phyloP scores from a whole-genome alignment of 2,797 vertebrate genomes.

The Hydrocynus forskahlii region DNA sequence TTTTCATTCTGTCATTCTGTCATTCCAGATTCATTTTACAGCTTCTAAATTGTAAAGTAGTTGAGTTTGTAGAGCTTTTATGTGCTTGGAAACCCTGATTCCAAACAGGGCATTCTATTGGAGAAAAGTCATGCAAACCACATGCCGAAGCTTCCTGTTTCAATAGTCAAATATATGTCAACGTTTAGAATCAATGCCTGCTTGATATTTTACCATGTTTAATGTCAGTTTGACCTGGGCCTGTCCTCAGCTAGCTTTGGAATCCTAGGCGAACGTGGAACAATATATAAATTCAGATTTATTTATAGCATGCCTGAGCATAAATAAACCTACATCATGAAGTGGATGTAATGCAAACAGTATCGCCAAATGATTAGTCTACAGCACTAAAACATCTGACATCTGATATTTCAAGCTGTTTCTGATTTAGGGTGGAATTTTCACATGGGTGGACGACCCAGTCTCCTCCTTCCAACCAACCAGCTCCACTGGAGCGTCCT shows the following conservation, averaged over 20 bases:
- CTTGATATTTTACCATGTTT: too few relatives aligned
- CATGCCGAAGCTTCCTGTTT: too few relatives aligned
- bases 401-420: neutral
- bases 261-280: neutral
- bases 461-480: neutral
- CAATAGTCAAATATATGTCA: too few relatives aligned
- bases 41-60: too few relatives aligned
- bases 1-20: too few relatives aligned
- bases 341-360: neutral
- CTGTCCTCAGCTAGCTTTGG: neutral
- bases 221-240: too few relatives aligned
- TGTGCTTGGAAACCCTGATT: too few relatives aligned
- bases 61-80: too few relatives aligned
- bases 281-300: neutral
- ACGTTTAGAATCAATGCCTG: too few relatives aligned
- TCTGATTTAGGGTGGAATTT: constrained; percentile 11
- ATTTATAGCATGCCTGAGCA: neutral
- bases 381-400: neutral
- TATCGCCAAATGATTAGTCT: neutral
- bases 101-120: too few relatives aligned
- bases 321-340: neutral
- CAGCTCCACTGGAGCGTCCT: neutral
- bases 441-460: neutral
- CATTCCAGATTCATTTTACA: too few relatives aligned
- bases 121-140: too few relatives aligned